Conservation (phyloP, 2,888 invertebrate genomes). For the Volucella zonaria region DNA sequence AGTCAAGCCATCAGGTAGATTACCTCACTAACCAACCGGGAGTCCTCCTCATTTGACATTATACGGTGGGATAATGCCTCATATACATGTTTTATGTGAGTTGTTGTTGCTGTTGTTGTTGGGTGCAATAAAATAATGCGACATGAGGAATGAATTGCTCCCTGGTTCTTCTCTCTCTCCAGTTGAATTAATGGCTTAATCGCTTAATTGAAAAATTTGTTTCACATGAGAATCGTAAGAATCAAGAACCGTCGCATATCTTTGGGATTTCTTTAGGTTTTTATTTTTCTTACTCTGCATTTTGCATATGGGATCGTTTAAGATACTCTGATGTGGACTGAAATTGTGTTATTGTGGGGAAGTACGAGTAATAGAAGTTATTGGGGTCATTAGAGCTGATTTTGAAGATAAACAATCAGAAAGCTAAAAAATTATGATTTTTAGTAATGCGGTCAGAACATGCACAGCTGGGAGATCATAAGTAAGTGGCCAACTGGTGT, state of each 20-base stretch:
- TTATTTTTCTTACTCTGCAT: not conserved
- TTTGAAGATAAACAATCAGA: too few relatives aligned
- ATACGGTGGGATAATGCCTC: slow-evolving; percentile 72
- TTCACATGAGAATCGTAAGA: slow-evolving; percentile 77
- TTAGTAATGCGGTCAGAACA: too few relatives aligned
- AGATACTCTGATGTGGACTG: not conserved
- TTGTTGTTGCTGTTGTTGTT: slow-evolving; percentile 37
- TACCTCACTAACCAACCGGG: slow-evolving; percentile 58
- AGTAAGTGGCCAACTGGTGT: too few relatives aligned
- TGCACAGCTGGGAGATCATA: too few relatives aligned
- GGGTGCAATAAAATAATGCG: slow-evolving; percentile 80
- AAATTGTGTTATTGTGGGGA: not conserved
- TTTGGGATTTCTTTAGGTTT: not conserved
- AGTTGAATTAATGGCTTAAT: slow-evolving; percentile 77
- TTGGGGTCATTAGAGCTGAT: too few relatives aligned
- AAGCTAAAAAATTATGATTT: too few relatives aligned
- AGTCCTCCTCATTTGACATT: slow-evolving; percentile 72
- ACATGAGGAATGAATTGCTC: slow-evolving; percentile 78
- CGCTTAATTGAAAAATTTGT: slow-evolving; percentile 82
- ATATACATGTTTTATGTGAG: slow-evolving; percentile 72
- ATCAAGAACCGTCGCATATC: slow-evolving; percentile 15
- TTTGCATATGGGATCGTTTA: slow-evolving; percentile 11
- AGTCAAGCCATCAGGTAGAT: slow-evolving; percentile 59
- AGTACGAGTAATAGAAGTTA: not conserved
- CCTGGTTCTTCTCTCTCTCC: slow-evolving; percentile 55